phyloP scores from a whole-genome alignment of 2,888 invertebrate species.

The Xiphydria camelus region DNA sequence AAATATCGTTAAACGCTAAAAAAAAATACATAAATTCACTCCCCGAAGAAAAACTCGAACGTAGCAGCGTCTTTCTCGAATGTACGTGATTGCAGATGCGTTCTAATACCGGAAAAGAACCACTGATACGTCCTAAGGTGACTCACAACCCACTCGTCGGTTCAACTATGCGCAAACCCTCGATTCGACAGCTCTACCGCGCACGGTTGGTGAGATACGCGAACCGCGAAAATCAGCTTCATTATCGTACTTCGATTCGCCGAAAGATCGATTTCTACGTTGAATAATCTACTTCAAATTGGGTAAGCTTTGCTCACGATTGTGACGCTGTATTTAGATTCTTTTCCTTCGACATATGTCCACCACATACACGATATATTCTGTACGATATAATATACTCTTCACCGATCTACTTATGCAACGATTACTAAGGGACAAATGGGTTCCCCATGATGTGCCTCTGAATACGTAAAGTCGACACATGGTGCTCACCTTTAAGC shows the following conservation, averaged over 20 bases:
- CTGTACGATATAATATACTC: too few species aligned
- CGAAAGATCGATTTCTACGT: slow-evolving; percentile 42
- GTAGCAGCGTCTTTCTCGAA: too few species aligned
- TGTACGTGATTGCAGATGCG: too few species aligned
- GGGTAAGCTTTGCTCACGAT: slow-evolving; percentile 16
- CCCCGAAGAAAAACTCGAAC: too few species aligned
- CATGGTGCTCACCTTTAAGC: too few species aligned
- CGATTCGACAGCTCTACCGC: slow-evolving; percentile 46
- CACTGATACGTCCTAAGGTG: slow-evolving; percentile 45
- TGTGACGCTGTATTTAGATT: neutral
- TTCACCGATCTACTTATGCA: too few species aligned
- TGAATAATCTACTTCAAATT: slow-evolving; percentile 41
- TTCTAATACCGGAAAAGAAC: slow-evolving; percentile 25
- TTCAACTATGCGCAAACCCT: slow-evolving; percentile 48
- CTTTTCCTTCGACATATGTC: neutral
- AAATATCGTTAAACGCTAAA: slow-evolving; percentile 1
- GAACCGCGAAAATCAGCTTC: slow-evolving; percentile 52
- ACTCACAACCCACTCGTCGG: slow-evolving; percentile 48
- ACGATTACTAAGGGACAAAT: too few species aligned
- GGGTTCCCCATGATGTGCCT: too few species aligned
- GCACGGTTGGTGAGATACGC: slow-evolving; percentile 50
- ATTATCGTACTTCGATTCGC: slow-evolving; percentile 43
- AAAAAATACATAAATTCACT: slow-evolving; percentile 7
- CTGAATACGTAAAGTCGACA: too few species aligned
- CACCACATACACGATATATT: too few species aligned